Evolutionary conservation across 2,888 invertebrate species (phyloP).

Genomic region (Hemicrepidius hirtus): DNA sequence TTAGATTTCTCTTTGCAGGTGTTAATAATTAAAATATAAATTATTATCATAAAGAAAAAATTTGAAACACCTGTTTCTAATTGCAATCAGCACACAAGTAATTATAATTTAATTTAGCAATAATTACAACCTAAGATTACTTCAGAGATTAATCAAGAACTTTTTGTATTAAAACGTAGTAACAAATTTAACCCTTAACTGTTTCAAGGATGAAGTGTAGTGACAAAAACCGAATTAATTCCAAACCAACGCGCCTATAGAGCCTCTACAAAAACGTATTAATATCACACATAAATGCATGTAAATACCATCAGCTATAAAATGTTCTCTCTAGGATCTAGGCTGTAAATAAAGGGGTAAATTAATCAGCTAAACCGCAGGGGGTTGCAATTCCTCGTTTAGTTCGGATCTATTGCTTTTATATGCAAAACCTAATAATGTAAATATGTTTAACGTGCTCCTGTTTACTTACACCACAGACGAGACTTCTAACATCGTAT

Average conservation of each 20-base stretch:
- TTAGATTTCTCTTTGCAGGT: too few species aligned
- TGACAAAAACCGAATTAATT: slow-evolving; percentile 3
- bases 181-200: too few species aligned
- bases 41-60: too few species aligned
- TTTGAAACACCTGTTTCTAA: too few species aligned
- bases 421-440: slow-evolving; percentile 24
- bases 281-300: slow-evolving; percentile 40
- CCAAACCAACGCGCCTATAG: neutral
- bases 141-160: too few species aligned
- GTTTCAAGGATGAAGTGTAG: neutral
- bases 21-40: too few species aligned
- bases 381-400: slow-evolving; percentile 28
- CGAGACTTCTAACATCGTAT: too few species aligned
- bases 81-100: too few species aligned
- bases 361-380: slow-evolving; percentile 34
- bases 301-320: slow-evolving; percentile 10
- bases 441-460: slow-evolving; percentile 17
- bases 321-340: slow-evolving; percentile 16
- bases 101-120: too few species aligned
- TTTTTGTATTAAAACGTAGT: too few species aligned
- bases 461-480: neutral
- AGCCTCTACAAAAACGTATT: slow-evolving; percentile 48
- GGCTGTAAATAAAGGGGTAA: slow-evolving; percentile 24
- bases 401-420: slow-evolving; percentile 12
- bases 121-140: too few species aligned